Evolutionary conservation across 2,113 vertebrate species (phyloP).

Genomic region (Prochilodus magdalenae): DNA sequence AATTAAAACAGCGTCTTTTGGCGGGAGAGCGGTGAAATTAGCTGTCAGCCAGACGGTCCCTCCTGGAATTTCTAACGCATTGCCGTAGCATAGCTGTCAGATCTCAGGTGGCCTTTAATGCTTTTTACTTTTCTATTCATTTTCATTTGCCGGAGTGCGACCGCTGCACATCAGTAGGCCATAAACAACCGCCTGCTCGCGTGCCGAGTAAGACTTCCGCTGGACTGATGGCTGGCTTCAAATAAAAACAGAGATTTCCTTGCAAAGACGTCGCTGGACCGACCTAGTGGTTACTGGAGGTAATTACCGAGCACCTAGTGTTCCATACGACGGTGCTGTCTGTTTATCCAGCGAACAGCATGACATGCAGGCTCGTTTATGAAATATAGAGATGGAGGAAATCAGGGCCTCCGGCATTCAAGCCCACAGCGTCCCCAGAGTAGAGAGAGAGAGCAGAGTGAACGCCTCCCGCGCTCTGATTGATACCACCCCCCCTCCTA

Average conservation of each 20-base stretch:
- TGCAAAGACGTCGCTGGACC: background rate
- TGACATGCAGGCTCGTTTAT: constrained; percentile 14
- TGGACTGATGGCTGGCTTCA: too few relatives aligned
- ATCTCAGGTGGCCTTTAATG: background rate
- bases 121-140: constrained; percentile 7
- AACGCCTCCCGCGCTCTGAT: constrained; percentile 1
- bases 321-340: background rate
- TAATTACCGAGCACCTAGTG: background rate
- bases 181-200: background rate
- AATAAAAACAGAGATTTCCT: background rate
- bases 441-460: background rate
- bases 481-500: background rate
- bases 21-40: constrained; percentile 33
- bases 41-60: constrained; percentile 30
- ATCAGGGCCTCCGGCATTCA: constrained; percentile 9
- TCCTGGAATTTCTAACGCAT: background rate
- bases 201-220: background rate
- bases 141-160: background rate
- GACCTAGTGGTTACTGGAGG: background rate
- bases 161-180: background rate
- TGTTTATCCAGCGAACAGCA: background rate
- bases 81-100: constrained; percentile 15
- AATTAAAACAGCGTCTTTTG: constrained; percentile 48
- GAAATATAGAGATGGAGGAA: constrained; percentile 20
- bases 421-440: constrained; percentile 15